Evolutionary conservation across 1,140 invertebrate species (phyloP).

Genomic region (Eurytemora carolleeae): DNA sequence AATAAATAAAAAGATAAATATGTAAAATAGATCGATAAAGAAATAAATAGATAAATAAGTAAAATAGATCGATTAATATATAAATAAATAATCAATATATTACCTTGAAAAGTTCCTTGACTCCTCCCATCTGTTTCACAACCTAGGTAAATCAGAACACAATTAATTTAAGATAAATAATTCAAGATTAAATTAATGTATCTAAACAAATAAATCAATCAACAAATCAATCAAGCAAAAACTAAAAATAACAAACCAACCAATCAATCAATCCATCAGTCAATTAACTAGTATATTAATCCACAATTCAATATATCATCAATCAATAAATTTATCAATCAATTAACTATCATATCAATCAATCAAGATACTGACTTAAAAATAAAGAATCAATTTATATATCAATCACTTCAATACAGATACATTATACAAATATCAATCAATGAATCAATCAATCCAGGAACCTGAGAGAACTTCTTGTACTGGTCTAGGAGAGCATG

Average conservation of each 20-base stretch:
- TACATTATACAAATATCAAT: no score
- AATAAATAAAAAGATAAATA: no score
- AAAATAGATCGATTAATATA: no score
- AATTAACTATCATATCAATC: neutral
- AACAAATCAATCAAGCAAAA: neutral
- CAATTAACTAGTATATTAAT: neutral
- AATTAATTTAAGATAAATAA: no score
- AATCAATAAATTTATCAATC: neutral
- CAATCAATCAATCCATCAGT: neutral
- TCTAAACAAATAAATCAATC: neutral
- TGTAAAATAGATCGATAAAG: no score
- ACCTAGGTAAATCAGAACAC: no score
- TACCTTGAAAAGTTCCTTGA: conserved; percentile 91
- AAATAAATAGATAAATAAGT: no score
- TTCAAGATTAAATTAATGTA: no score
- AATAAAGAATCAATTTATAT: no score
- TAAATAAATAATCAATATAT: conserved; percentile 17
- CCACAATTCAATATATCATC: neutral
- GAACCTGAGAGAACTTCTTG: conserved; percentile 82
- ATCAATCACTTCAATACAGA: no score
- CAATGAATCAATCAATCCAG: neutral
- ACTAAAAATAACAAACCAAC: neutral
- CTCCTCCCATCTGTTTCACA: conserved; percentile 99
- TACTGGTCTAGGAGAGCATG: conserved; percentile 95
- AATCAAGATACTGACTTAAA: no score